phyloP scores from a whole-genome alignment of 2,888 invertebrate genomes.

The Lepidochitona cinerea region DNA sequence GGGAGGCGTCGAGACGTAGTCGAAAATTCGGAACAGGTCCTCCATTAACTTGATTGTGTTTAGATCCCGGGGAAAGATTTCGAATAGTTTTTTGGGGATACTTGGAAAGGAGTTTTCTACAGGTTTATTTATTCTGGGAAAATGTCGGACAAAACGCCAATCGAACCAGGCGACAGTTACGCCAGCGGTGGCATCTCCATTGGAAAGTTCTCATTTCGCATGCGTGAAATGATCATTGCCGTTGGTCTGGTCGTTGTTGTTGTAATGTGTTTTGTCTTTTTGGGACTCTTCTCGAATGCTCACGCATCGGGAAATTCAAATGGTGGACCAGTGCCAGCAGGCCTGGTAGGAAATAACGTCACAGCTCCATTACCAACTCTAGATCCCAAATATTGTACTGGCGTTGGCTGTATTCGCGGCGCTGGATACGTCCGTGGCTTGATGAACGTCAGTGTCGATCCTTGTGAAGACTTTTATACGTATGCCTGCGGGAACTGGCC shows the following conservation, averaged over 20 bases:
- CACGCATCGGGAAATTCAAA: neutral
- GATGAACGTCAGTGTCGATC: neutral
- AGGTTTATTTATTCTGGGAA: no score
- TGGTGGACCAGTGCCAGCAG: neutral
- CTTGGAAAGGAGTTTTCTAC: no score
- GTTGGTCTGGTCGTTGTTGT: conserved; percentile 35
- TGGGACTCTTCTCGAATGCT: conserved; percentile 29
- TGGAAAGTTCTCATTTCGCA: conserved; percentile 32
- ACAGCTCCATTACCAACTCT: neutral
- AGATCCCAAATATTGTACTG: neutral
- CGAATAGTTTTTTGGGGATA: no score
- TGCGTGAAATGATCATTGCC: conserved; percentile 47
- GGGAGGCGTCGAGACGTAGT: no score
- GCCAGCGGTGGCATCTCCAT: neutral
- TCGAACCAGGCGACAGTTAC: neutral
- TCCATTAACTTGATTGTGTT: no score
- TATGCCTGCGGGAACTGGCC: conserved; percentile 5
- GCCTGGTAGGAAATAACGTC: neutral
- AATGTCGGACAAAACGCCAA: neutral
- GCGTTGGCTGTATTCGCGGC: neutral
- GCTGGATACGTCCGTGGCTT: neutral
- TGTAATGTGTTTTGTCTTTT: conserved; percentile 44
- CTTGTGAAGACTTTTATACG: conserved; percentile 7
- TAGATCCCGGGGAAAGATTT: no score
- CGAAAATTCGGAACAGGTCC: no score